Evolutionary conservation across 1,140 invertebrate genomes (phyloP), one percentile per base, ranked within the genome.

Genomic region (Ylistrum balloti): DNA sequence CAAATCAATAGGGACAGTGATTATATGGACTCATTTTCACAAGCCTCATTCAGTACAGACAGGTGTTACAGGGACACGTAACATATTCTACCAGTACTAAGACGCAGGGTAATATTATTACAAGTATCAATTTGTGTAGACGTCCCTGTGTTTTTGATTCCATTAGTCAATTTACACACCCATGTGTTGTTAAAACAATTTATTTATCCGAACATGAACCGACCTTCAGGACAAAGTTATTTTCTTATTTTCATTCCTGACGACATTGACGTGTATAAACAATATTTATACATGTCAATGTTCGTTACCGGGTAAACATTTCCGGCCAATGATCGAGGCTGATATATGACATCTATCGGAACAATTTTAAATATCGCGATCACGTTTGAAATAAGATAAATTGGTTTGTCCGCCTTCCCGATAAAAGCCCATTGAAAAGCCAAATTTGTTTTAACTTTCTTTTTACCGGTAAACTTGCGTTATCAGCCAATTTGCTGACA

Each of bases 401-500:
- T 74, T 28, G 17, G 56, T n/a, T 74, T 74, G n/a, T n/a, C 56
- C 56, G 13, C 56, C 56, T n/a, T 74, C 9, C 56, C 1, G 56
- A 74, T 74, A 74, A 74, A 74, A n/a, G 22, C n/a, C 22, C 17
- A 74, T 74, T 74, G n/a, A 28, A 17, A 74, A 74, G 28, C 56
- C 56, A 0, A 74, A 74, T 74, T 28, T 74, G 56, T 74, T 74
- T 74, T 74, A 74, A 74, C 56, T 28, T 74, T 74, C 56, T 74
- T 74, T 74, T 74, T 74, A 74, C 56, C 56, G 56, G 56, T 74
- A 74, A 74, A 74, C 56, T 74, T n/a, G 22, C n/a, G 22, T 74
- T 74, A 74, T 74, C 56, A 74, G 56, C 56, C 56, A 74, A 74
- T 74, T 74, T 28, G 56, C n/a, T 74, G 56, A 74, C 56, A 74